Evolutionary conservation across 2,888 invertebrate genomes (phyloP).

Genomic region (Antitype chi): DNA sequence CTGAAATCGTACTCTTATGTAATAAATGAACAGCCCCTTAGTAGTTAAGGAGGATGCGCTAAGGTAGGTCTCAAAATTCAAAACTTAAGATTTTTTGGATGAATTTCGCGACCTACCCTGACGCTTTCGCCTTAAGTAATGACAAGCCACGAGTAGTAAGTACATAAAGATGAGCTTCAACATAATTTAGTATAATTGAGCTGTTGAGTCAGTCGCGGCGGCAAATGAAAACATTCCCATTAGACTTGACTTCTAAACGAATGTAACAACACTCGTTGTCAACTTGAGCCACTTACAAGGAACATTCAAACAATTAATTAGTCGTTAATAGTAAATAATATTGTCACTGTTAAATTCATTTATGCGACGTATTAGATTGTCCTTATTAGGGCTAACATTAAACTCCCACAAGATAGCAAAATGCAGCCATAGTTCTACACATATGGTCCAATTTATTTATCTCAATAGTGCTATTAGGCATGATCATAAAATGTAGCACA

Average conservation of each 20-base stretch:
- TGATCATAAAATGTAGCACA: conserved; percentile 48
- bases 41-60: not conserved
- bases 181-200: conserved; percentile 78
- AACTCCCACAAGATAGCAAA: conserved; percentile 37
- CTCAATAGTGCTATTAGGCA: conserved; percentile 49
- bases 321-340: conserved; percentile 62
- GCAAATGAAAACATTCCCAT: conserved; percentile 50
- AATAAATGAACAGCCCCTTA: not conserved
- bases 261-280: conserved; percentile 47
- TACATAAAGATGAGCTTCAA: conserved; percentile 71
- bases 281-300: conserved; percentile 67
- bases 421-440: conserved; percentile 39
- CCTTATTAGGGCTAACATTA: conserved; percentile 42
- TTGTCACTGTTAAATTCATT: conserved; percentile 69
- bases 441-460: conserved; percentile 46
- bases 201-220: conserved; percentile 58
- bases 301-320: conserved; percentile 64
- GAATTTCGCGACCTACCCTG: too few species aligned
- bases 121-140: conserved; percentile 61
- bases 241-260: conserved; percentile 21
- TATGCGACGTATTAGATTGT: conserved; percentile 46
- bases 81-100: too few species aligned
- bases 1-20: not conserved
- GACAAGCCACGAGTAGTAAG: conserved; percentile 71
- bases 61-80: too few species aligned